Evolutionary conservation across 2,888 invertebrate species (phyloP), one percentile per base, ranked within the genome.

Genomic region (Charanyca ferruginea): DNA sequence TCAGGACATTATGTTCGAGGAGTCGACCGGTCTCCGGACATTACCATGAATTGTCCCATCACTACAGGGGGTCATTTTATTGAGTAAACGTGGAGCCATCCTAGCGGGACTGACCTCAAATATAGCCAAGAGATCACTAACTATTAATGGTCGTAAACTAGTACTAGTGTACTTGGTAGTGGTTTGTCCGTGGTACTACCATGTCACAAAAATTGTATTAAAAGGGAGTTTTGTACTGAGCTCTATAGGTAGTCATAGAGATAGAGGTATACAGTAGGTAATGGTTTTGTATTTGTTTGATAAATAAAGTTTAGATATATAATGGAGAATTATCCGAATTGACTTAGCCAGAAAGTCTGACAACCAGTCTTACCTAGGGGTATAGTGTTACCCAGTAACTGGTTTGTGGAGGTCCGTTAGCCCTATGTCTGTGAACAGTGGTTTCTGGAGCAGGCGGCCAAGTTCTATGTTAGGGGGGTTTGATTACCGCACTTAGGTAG

Each of bases 31-130:
- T 88, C 77, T 69, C 79, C 70, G 79, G 74, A 81, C 79, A 82
- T 88, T 85, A 87, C 88, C 85, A 88, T 88, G 83, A 85, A 85
- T 82, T 85, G 80, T 78, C 84, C 83, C 87, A 85, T 86, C 91
- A 81, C 91, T 84, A 87, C 89, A 89, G 90, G 91, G 85, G 91
- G 91, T 85, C 85, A 85, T 87, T 87, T 91, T 90, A 91, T 90
- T 88, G 86, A 85, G 83, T 80, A 81, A 86, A 82, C 85, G 80
- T 83, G 82, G 82, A 76, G 81, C 79, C 79, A 61, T 83, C 68
- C 73, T 81, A 80, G 77, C 69, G 71, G 76, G 75, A 77, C 71
- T 80, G 80, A 82, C 67, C 80, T 80, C 73, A 69, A 82, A 80
- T 78, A 80, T 77, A 76, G 74, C 66, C 80, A 80, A 73, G 77